Evolutionary conservation across 92 coral and sea anemone genomes (phyloP).

Genomic region (Pocillopora meandrina): DNA sequence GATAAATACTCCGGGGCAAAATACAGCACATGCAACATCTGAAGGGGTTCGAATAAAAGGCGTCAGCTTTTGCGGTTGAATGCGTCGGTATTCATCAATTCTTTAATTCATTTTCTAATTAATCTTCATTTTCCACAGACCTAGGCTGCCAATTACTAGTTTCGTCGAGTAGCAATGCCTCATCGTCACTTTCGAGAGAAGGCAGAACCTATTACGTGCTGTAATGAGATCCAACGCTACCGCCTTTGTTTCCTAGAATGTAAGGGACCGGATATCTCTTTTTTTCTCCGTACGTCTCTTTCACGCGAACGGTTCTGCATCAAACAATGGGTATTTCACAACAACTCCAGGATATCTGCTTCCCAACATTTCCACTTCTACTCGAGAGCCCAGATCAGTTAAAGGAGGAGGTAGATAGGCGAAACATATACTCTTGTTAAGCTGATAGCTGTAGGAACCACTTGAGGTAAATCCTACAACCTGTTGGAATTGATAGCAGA

Average conservation of each 20-base stretch:
- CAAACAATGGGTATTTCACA: slow-evolving; percentile 50
- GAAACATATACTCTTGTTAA: slow-evolving; percentile 49
- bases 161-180: too few species aligned
- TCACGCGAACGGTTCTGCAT: slow-evolving; percentile 42
- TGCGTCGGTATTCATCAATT: too few species aligned
- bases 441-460: slow-evolving; percentile 58
- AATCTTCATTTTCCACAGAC: too few species aligned
- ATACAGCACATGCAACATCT: too few species aligned
- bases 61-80: too few species aligned
- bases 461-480: slow-evolving; percentile 57
- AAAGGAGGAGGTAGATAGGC: slow-evolving; percentile 47
- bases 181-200: too few species aligned
- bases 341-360: slow-evolving; percentile 48
- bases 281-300: neutral
- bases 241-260: neutral
- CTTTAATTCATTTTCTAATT: too few species aligned
- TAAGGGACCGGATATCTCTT: neutral
- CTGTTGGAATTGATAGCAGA: slow-evolving; percentile 10
- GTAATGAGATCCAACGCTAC: neutral
- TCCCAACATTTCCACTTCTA: slow-evolving; percentile 59
- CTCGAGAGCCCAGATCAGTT: slow-evolving; percentile 38
- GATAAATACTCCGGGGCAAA: too few species aligned
- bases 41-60: too few species aligned
- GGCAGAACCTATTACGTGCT: too few species aligned
- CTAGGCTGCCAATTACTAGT: too few species aligned